Conservation (phyloP, 1,140 invertebrate genomes). For the Sitodiplosis mosellana region DNA sequence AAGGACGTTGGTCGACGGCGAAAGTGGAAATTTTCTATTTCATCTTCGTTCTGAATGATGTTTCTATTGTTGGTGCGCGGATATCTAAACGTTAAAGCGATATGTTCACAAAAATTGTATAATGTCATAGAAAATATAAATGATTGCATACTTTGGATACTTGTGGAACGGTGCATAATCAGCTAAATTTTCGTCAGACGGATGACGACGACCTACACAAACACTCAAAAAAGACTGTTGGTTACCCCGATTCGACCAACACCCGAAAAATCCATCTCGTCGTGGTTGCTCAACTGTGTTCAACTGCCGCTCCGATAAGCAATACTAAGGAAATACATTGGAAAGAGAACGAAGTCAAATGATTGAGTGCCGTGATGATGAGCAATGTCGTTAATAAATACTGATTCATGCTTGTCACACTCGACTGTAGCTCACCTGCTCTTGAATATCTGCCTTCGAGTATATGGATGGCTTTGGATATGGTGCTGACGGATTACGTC, state of each 20-base stretch:
- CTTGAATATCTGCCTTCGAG: constrained; percentile 72
- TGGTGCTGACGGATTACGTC: constrained; percentile 31
- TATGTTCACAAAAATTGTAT: neutral
- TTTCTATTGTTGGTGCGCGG: neutral
- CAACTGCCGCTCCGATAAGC: constrained; percentile 75
- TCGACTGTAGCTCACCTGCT: constrained; percentile 29
- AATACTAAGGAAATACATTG: constrained; percentile 46
- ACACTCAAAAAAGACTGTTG: constrained; percentile 55
- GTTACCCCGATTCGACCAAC: constrained; percentile 38
- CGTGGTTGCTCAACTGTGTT: constrained; percentile 60
- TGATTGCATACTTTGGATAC: constrained; percentile 36
- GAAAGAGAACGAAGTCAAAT: neutral
- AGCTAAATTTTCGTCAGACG: constrained; percentile 67
- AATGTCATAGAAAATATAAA: neutral
- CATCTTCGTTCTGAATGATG: constrained; percentile 33
- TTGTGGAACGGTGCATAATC: constrained; percentile 52
- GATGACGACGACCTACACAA: constrained; percentile 60
- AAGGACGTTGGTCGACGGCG: constrained; percentile 53
- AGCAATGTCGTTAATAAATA: too few species aligned
- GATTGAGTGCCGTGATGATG: too few species aligned
- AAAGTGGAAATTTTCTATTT: constrained; percentile 38
- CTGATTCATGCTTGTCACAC: constrained; percentile 3
- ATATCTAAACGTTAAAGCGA: neutral
- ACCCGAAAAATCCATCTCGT: constrained; percentile 61
- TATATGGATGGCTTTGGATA: constrained; percentile 47